Percentiles rank a stretch among this genome's conserved stretches.
phyloP scores from a whole-genome alignment of 2,113 vertebrate species.

The Plectropomus leopardus region DNA sequence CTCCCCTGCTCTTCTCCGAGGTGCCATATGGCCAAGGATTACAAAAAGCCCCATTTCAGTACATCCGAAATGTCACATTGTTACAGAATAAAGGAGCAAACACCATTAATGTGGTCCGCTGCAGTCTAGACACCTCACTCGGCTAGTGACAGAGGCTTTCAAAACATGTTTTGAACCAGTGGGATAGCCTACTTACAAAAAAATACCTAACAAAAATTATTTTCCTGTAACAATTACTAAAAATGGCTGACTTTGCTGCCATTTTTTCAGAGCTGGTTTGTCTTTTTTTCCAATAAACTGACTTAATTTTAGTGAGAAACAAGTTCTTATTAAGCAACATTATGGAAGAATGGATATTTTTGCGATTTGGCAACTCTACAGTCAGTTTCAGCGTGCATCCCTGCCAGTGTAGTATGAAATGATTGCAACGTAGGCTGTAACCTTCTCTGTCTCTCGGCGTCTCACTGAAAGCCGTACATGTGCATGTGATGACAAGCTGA shows the following conservation, averaged over 20 bases:
- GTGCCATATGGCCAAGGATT: conserved; percentile 81
- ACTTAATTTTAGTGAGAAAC: neutral
- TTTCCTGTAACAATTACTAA: neutral
- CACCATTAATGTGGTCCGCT: neutral
- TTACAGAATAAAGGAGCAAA: conserved; percentile 18
- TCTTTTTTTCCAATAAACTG: neutral
- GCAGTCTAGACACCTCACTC: conserved; percentile 11
- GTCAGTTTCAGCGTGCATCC: no score
- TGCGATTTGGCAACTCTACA: no score
- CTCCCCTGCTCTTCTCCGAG: conserved; percentile 6
- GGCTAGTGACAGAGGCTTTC: neutral
- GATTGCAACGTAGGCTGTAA: no score
- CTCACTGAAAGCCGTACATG: no score
- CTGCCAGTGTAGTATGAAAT: no score
- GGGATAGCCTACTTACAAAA: no score
- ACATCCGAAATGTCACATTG: conserved; percentile 43
- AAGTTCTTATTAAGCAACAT: no score
- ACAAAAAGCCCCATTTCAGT: conserved; percentile 64
- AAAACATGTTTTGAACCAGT: neutral
- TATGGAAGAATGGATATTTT: no score
- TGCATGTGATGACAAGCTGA: no score
- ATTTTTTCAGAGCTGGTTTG: neutral
- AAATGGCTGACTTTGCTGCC: neutral
- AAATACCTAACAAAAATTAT: neutral
- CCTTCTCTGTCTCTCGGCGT: no score